Evolutionary conservation across 2,113 vertebrate genomes (phyloP).

Genomic region (Laterallus jamaicensis): DNA sequence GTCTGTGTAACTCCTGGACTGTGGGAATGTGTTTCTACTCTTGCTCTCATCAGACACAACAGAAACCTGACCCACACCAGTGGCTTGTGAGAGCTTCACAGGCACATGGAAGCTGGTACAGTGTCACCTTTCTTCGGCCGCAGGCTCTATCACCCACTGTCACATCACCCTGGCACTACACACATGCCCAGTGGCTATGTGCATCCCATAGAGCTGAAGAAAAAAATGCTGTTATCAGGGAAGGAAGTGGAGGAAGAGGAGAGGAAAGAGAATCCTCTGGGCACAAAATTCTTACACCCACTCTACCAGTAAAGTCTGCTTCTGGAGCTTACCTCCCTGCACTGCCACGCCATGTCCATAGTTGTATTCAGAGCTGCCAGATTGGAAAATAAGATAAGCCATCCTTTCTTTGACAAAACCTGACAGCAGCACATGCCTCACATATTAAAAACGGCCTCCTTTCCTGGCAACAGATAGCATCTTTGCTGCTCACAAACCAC

Average conservation of each 20-base stretch:
- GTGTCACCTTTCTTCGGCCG: not conserved
- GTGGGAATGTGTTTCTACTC: not conserved
- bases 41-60: not conserved
- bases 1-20: not conserved
- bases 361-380: not conserved
- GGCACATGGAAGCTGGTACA: not conserved
- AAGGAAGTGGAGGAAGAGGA: not conserved
- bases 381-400: not conserved
- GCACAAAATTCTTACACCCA: not conserved
- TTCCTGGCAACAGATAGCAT: conserved; percentile 33
- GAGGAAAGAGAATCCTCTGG: not conserved
- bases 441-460: not conserved
- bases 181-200: accelerated
- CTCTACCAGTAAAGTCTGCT: not conserved
- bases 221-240: not conserved
- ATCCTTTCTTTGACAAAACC: conserved; percentile 12
- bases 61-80: not conserved
- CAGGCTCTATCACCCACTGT: not conserved
- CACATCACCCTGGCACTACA: not conserved
- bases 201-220: accelerated
- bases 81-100: not conserved
- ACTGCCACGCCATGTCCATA: accelerated
- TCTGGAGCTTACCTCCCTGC: not conserved
- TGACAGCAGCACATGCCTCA: not conserved
- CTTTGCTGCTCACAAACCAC: not conserved